Evolutionary conservation across 2,888 invertebrate species (phyloP), one percentile per base, ranked within the genome.

Genomic region (Rotaria macrura): DNA sequence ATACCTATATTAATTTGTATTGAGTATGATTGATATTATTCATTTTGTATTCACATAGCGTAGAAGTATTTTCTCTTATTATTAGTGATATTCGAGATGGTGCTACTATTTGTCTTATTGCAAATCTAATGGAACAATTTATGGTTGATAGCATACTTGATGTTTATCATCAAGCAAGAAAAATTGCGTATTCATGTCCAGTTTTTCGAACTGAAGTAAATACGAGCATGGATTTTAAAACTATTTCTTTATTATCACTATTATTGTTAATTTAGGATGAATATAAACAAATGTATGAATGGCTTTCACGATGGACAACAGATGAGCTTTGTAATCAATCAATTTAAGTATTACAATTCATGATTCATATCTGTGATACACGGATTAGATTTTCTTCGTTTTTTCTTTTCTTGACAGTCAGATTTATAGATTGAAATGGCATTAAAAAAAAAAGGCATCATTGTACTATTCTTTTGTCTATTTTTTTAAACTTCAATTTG

Each of bases 51-150:
- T 65, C 23, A 6, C 1, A 23, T 52, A 23, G 23, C 20, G 7
- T 52, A 23, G 23, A 52, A 34, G 9, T 43, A 43, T 43, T 43
- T 43, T 14, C 38, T 65, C 6, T 40, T 17, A 49, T 14, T 74
- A 43, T 14, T 79, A 79, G 79, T 43, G 43, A 79, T 79, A 43
- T 79, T 25, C 40, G 23, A n/a, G 79, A 79, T 10, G 79, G 79
- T 79, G 79, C 79, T 43, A 79, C 43, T 43, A n/a, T 79, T 43
- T 79, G 79, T 79, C 43, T 79, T 25, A 43, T 79, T n/a, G 40
- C 79, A 23, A 79, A 79, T 79, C 14, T 79, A 43, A 79, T 79
- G 79, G 43, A 79, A 43, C 79, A 79, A 79, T 40, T 79, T 4
- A 23, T 7, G n/a, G 43, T 43, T 79, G 79, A 79, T 43, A 23